Base-by-base conservation (phyloP, 1,140 invertebrate species). In the Ladona fulva region DNA sequence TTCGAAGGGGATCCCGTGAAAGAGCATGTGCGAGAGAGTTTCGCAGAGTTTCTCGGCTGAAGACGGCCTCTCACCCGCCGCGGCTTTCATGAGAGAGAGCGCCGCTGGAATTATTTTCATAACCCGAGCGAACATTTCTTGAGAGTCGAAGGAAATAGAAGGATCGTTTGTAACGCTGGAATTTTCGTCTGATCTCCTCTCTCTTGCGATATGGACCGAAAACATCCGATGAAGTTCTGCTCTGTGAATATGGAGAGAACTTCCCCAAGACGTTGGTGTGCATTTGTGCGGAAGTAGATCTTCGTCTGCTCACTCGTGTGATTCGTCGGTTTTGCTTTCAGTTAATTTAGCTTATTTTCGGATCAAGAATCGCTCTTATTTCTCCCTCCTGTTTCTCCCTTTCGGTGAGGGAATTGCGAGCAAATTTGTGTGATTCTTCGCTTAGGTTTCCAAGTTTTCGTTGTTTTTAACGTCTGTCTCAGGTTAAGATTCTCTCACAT, bases 281-380 rank as follows among this genome's bases (percentile, higher is more conserved):
- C n/a, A 19, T 66, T 66, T 22, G 29, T 37, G 16, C n/a, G 52
- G 52, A 66, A 66, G 52, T 22, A 66, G 52, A 66, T 16, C 52
- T 16, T 66, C 52, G 52, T 66, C n/a, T 66, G 52, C 14, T 66
- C 52, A 19, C 52, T 66, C 52, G 52, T 66, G 14, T 6, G 16
- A 66, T 66, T 66, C 52, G n/a, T 66, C n/a, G 52, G 52, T 66
- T 66, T 66, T 66, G n/a, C 52, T 22, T 66, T 66, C 52, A 66
- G 52, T 66, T 66, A 66, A 66, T 66, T 66, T 66, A 22, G n/a
- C 52, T 66, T 66, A 66, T 66, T 19, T 66, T 66, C 29, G 29
- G 29, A 37, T 37, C 29, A 8, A 37, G 29, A 37, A 8, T n/a
- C n/a, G n/a, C n/a, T n/a, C n/a, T n/a, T n/a, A n/a, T 37, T 37